Evolutionary conservation across 1,140 invertebrate genomes (phyloP).

Genomic region (Tribolium castaneum): DNA sequence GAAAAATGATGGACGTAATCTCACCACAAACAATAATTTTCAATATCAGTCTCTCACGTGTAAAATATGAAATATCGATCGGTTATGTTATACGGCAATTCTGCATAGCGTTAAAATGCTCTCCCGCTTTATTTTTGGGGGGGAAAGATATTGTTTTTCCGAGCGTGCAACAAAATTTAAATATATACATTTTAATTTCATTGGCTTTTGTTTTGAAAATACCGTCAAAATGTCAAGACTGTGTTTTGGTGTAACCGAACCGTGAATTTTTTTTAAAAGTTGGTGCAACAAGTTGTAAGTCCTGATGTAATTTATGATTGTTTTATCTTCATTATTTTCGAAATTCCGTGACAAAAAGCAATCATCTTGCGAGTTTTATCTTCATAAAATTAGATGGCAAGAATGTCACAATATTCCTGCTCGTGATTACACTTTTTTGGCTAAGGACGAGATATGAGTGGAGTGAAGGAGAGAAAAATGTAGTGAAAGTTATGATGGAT

Average conservation of each 20-base stretch:
- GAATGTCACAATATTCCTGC: not conserved
- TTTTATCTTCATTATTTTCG: not conserved
- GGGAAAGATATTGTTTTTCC: not conserved
- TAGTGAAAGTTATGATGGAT: not conserved
- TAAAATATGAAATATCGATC: not conserved
- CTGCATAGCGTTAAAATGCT: constrained; percentile 1
- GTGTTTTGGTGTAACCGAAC: not conserved
- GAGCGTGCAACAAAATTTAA: not conserved
- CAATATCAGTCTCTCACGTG: not conserved
- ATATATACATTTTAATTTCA: not conserved
- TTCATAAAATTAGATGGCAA: not conserved
- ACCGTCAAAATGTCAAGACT: not conserved
- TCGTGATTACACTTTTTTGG: not conserved
- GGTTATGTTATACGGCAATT: not conserved
- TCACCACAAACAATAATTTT: not conserved
- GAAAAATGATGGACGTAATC: not conserved
- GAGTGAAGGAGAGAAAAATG: not conserved
- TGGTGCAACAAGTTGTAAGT: not conserved
- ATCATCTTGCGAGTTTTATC: not conserved
- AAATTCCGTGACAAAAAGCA: not conserved
- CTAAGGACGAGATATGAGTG: not conserved
- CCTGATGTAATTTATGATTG: not conserved
- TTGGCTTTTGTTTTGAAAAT: not conserved
- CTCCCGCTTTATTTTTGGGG: not conserved
- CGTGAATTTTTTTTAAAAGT: not conserved